phyloP scores from a whole-genome alignment of 1,140 invertebrate species.

The Battus philenor region DNA sequence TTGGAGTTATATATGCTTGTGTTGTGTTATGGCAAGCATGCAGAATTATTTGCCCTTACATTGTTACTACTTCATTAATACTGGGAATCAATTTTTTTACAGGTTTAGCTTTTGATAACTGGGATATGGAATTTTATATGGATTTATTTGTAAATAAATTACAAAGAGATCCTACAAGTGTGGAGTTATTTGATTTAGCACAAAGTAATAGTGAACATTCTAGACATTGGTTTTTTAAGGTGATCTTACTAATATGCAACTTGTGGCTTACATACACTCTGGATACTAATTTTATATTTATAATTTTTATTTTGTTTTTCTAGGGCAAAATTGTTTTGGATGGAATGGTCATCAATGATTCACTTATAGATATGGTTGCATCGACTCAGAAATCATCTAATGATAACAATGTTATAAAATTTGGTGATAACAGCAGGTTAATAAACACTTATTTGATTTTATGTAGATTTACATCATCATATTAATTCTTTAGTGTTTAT shows the following conservation, averaged over 20 bases:
- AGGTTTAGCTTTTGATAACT: constrained; percentile 91
- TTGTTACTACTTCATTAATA: no score
- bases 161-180: constrained; percentile 96
- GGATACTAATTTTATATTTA: background rate
- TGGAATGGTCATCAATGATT: constrained; percentile 85
- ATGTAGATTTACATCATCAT: no score
- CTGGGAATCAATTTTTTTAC: constrained; percentile 8
- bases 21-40: background rate
- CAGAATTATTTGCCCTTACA: background rate
- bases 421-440: constrained; percentile 96
- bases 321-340: constrained; percentile 92
- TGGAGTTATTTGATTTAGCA: constrained; percentile 98
- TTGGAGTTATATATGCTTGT: no score
- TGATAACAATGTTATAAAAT: constrained; percentile 97
- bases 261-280: background rate
- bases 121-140: constrained; percentile 92
- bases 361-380: constrained; percentile 95
- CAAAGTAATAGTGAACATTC: constrained; percentile 98
- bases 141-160: constrained; percentile 87
- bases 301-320: constrained; percentile 21
- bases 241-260: constrained; percentile 26
- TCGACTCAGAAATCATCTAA: constrained; percentile 92
- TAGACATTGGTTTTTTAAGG: constrained; percentile 94
- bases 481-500: no score
- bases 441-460: no score